Conservation (phyloP, 2,888 invertebrate genomes). For the Lepidocyrtoides sp. region DNA sequence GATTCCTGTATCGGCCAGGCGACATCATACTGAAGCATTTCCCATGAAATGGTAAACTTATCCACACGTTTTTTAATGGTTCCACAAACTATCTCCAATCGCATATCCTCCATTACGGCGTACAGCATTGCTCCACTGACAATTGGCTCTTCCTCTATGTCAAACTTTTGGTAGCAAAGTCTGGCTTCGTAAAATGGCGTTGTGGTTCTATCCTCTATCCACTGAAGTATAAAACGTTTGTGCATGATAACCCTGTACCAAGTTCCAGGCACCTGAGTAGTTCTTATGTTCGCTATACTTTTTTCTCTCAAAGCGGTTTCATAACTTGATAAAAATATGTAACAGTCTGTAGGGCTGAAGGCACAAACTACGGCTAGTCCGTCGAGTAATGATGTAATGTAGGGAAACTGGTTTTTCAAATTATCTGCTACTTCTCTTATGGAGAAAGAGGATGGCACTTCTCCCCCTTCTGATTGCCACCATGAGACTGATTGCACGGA, state of each 20-base stretch:
- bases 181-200: slow-evolving; percentile 39
- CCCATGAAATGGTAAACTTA: slow-evolving; percentile 56
- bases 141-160: background rate
- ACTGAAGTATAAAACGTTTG: slow-evolving; percentile 52
- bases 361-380: slow-evolving; percentile 64
- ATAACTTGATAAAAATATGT: slow-evolving; percentile 53
- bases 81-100: slow-evolving; percentile 61
- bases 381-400: slow-evolving; percentile 31
- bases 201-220: slow-evolving; percentile 41
- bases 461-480: background rate
- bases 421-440: background rate
- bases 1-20: slow-evolving; percentile 42
- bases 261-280: slow-evolving; percentile 36
- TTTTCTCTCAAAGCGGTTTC: slow-evolving; percentile 46
- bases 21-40: slow-evolving; percentile 41
- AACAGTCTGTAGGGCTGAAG: slow-evolving; percentile 61
- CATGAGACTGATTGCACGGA: background rate
- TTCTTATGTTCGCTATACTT: slow-evolving; percentile 51
- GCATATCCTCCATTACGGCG: slow-evolving; percentile 1
- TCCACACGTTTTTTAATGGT: slow-evolving; percentile 24
- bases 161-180: slow-evolving; percentile 33
- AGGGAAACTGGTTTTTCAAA: slow-evolving; percentile 44
- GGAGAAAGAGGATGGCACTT: too few species aligned
- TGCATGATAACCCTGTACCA: slow-evolving; percentile 67
- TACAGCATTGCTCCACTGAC: slow-evolving; percentile 65